These are phyloP conservation scores for Meandrina meandrites DNA, from an alignment of 92 coral and sea anemone genomes.

Conservation along the genomic window DNA sequence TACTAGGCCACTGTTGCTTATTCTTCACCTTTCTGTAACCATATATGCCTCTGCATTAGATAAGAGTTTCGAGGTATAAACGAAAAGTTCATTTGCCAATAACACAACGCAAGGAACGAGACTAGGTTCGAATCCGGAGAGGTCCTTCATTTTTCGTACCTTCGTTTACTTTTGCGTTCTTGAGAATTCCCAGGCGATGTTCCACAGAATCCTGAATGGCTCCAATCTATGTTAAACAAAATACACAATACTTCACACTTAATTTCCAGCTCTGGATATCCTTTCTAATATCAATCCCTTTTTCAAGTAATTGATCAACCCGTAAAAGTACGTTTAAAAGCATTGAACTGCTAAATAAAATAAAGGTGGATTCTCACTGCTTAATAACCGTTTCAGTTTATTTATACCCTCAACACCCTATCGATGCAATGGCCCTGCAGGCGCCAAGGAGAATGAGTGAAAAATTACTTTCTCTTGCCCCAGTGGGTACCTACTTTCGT, in stretches of 20 bases:
- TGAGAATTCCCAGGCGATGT: slow-evolving; percentile 65
- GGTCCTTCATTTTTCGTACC: neutral
- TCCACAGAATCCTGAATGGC: slow-evolving; percentile 80
- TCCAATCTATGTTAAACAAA: slow-evolving; percentile 58
- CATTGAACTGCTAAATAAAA: neutral
- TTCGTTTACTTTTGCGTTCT: slow-evolving; percentile 70
- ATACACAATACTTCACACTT: neutral
- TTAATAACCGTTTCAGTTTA: neutral
- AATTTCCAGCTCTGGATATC: too few relatives aligned
- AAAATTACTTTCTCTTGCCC: neutral
- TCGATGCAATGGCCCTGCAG: too few relatives aligned
- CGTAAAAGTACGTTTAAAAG: neutral
- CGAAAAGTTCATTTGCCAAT: too few relatives aligned
- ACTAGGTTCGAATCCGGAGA: too few relatives aligned
- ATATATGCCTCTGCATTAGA: too few relatives aligned
- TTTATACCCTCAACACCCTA: neutral
- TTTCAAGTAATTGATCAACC: neutral
- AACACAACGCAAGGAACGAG: too few relatives aligned
- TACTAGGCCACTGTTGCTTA: too few relatives aligned
- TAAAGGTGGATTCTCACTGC: neutral
- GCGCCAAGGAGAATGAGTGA: too few relatives aligned
- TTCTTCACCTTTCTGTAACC: too few relatives aligned
- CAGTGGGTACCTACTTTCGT: slow-evolving; percentile 14
- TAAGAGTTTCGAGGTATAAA: too few relatives aligned
- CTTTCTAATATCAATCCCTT: too few relatives aligned